Evolutionary conservation across 2,888 invertebrate species (phyloP), one percentile per base, ranked within the genome.

Genomic region (Conchocele bisecta): DNA sequence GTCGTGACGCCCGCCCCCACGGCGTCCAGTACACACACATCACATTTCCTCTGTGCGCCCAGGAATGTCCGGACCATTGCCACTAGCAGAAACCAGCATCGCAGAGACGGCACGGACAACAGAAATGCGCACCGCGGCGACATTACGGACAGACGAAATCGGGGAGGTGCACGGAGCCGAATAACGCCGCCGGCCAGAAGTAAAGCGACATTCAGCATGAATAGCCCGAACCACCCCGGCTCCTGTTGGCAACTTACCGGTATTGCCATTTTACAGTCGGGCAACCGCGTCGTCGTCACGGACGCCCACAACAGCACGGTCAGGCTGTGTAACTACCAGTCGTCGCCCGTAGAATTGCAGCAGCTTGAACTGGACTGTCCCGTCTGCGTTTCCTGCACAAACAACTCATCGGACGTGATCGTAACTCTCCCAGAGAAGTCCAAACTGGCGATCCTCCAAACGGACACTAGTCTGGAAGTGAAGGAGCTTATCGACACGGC

Each of bases 171-270:
- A n/a, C 37, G 1, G 48, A 46, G 29, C 17, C n/a, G 22, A 35
- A 20, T 22, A 28, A 15, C 2, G 4, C 57, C 4, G 7, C 39
- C 20, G 39, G 15, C n/a, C n/a, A 41, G 66, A 41, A 44, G 59
- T 11, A 67, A 75, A 35, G 44, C 70, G 17, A 79, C 67, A 28
- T 69, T 83, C 28, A 75, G 66, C 20, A 76, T 83, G 7, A 77
- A 78, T 29, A 59, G 61, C 11, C 58, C 65, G 0, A 61, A 75
- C 17, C 63, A 75, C 11, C 28, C 53, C 9, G 68, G 65, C 6
- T 60, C 66, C 13, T 72, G 71, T 15, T 83, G 82, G 82, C 82
- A 83, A 31, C 51, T 83, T 15, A 83, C 82, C n/a, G 79, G 82
- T 9, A 60, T 83, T 6, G 74, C 68, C 1, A 64, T 81, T 20